A percentile compares a stretch with the other conserved stretches of the same genome.
phyloP scores from a whole-genome alignment of 2,797 vertebrate species.

The Bovichtus variegatus region DNA sequence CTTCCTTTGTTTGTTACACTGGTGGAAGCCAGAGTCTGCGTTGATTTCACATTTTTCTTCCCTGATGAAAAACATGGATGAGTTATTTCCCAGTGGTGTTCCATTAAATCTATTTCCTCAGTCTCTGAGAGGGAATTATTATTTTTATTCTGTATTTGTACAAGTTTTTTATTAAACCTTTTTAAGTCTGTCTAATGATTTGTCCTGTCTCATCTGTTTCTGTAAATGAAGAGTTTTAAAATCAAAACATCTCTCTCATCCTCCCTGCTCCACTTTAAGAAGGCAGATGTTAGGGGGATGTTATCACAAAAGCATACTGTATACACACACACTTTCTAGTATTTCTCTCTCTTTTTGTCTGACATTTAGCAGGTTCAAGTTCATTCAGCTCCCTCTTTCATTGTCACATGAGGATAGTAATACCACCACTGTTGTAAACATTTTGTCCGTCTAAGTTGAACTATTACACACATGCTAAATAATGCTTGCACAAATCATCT shows the following conservation, averaged over 20 bases:
- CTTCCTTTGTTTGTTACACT: no score
- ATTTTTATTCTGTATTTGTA: no score
- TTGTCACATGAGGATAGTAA: not conserved
- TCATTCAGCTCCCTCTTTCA: not conserved
- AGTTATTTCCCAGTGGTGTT: no score
- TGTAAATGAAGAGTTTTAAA: no score
- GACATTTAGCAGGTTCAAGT: not conserved
- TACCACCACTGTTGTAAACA: not conserved
- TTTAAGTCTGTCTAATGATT: no score
- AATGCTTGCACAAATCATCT: not conserved
- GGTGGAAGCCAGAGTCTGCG: no score
- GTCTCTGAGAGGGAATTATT: no score
- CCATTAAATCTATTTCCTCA: no score
- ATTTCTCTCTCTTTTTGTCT: not conserved
- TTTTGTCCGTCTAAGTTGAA: not conserved
- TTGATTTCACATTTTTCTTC: no score
- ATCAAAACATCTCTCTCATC: slow-evolving; percentile 4
- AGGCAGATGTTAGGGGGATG: not conserved
- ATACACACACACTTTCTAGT: not conserved
- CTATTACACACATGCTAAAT: not conserved
- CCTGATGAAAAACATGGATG: no score
- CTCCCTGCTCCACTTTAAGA: slow-evolving; percentile 7
- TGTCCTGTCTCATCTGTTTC: no score
- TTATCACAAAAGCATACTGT: not conserved
- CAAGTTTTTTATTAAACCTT: no score